Percentiles rank a stretch among this genome's conserved stretches.
Conservation (phyloP, 2,797 vertebrate species). For the Anguilla megastoma region DNA sequence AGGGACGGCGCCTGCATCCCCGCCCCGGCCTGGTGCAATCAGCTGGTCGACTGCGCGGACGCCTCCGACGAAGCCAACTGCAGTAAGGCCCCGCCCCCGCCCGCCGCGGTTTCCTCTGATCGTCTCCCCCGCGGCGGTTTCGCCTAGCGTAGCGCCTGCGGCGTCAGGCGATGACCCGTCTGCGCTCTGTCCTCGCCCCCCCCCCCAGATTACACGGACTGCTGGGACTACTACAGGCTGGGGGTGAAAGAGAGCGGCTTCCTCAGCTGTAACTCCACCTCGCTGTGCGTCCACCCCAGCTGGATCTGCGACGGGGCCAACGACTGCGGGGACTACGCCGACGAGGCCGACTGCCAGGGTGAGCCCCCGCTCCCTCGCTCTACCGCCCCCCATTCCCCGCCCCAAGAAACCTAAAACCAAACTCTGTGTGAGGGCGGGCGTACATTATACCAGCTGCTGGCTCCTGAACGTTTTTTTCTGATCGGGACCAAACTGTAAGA, state of each 20-base stretch:
- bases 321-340: slow-evolving; percentile 93
- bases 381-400: not conserved
- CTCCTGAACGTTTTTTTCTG: too few relatives aligned
- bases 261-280: slow-evolving; percentile 92
- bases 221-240: slow-evolving; percentile 90
- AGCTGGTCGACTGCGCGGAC: slow-evolving; percentile 90
- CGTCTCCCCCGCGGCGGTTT: too few relatives aligned
- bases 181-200: not conserved
- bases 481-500: too few relatives aligned
- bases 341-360: slow-evolving; percentile 89
- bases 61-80: slow-evolving; percentile 94
- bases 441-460: too few relatives aligned
- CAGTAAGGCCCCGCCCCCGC: slow-evolving; percentile 70
- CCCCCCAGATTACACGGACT: slow-evolving; percentile 83
- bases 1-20: slow-evolving; percentile 85
- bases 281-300: slow-evolving; percentile 86
- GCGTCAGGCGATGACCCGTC: not conserved
- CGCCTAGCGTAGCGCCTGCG: not conserved
- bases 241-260: slow-evolving; percentile 89
- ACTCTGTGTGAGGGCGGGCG: too few relatives aligned
- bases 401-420: not conserved
- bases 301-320: slow-evolving; percentile 95
- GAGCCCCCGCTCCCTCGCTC: slow-evolving; percentile 22
- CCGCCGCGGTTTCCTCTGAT: not conserved
- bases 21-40: slow-evolving; percentile 89